A percentile compares a stretch with the other conserved stretches of the same genome.
Evolutionary conservation across 2,797 vertebrate genomes (phyloP).

Genomic region (Rachycentron canadum): DNA sequence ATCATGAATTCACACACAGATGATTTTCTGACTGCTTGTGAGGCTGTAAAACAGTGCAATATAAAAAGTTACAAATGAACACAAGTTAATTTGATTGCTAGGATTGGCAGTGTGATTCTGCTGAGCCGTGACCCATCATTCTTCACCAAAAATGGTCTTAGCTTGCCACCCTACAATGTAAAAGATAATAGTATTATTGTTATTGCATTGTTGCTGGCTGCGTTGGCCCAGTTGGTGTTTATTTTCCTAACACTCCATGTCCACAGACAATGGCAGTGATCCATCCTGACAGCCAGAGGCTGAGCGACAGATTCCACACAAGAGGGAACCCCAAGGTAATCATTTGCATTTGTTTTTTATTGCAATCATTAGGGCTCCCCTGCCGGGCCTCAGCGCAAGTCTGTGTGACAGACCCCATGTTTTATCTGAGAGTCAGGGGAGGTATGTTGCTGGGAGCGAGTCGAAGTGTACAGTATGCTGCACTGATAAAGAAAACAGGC

Average conservation of each 20-base stretch:
- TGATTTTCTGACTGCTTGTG: slow-evolving; percentile 4
- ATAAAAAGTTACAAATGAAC: slow-evolving; percentile 42
- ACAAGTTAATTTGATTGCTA: slow-evolving; percentile 35
- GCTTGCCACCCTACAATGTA: slow-evolving; percentile 47
- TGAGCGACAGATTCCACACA: slow-evolving; percentile 80
- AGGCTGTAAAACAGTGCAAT: slow-evolving; percentile 25
- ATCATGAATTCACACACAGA: background rate
- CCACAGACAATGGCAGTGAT: slow-evolving; percentile 80
- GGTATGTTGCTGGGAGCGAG: slow-evolving; percentile 76
- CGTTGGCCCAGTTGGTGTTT: slow-evolving; percentile 76
- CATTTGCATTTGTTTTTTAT: slow-evolving; percentile 87
- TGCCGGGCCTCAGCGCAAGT: slow-evolving; percentile 72
- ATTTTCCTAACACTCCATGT: slow-evolving; percentile 77
- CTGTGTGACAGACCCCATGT: slow-evolving; percentile 82
- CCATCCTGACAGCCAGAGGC: slow-evolving; percentile 81
- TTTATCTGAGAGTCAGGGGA: slow-evolving; percentile 82
- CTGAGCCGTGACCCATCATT: slow-evolving; percentile 53
- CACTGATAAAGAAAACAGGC: slow-evolving; percentile 73
- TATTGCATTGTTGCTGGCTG: slow-evolving; percentile 78
- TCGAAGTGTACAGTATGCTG: slow-evolving; percentile 68
- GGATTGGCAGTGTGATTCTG: slow-evolving; percentile 27
- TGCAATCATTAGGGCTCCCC: slow-evolving; percentile 83
- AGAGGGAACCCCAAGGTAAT: slow-evolving; percentile 85
- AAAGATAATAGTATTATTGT: slow-evolving; percentile 77
- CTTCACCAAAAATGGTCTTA: slow-evolving; percentile 59